These are phyloP conservation scores for Orius insidiosus DNA, from an alignment of 1,140 invertebrate species.

Conservation along the genomic window DNA sequence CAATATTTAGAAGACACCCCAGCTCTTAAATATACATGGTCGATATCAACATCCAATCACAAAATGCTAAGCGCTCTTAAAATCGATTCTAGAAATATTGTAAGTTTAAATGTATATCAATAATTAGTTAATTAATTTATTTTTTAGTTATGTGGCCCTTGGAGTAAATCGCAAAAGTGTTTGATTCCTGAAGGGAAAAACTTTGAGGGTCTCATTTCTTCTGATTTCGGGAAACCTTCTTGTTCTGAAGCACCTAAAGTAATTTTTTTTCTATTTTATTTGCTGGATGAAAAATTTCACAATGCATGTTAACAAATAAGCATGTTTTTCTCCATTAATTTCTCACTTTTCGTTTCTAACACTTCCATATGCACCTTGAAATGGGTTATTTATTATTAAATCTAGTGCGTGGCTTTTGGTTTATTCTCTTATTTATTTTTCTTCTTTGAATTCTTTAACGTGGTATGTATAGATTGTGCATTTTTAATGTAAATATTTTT, in stretches of 20 bases:
- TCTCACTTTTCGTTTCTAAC: background rate
- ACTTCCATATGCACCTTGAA: background rate
- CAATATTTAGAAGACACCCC: constrained; percentile 47
- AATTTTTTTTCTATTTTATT: constrained; percentile 1
- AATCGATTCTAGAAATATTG: constrained; percentile 67
- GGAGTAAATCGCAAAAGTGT: constrained; percentile 5
- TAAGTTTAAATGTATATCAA: constrained; percentile 37
- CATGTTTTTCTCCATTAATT: too few species aligned
- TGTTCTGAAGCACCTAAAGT: too few species aligned
- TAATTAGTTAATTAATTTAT: background rate
- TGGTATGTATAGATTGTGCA: too few species aligned
- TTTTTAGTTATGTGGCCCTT: constrained; percentile 1
- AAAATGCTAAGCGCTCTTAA: constrained; percentile 48
- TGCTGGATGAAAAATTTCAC: background rate
- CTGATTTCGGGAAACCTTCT: too few species aligned
- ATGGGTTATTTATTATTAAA: constrained; percentile 11
- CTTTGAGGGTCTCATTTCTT: too few species aligned
- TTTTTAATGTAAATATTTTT: background rate
- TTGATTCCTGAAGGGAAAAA: background rate
- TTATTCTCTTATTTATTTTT: constrained; percentile 7
- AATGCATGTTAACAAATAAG: too few species aligned
- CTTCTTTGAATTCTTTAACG: background rate
- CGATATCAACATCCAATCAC: constrained; percentile 48
- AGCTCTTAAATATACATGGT: constrained; percentile 51
- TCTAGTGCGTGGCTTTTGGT: background rate